A percentile compares a stretch with the other conserved stretches of the same genome.
Conservation (phyloP, 2,113 vertebrate species). For the Oriolus oriolus region DNA sequence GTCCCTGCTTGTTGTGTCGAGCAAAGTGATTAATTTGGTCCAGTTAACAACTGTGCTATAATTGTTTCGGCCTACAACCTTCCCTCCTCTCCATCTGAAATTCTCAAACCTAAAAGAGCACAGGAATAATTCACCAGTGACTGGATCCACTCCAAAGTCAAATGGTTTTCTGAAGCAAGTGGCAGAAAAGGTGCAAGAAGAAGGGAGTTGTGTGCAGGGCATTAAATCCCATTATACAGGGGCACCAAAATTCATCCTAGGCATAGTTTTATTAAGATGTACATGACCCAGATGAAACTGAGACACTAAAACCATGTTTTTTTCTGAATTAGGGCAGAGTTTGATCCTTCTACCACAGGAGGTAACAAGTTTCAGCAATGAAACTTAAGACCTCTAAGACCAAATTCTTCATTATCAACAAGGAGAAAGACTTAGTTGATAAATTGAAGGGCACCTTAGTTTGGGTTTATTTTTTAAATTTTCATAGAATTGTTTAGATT, state of each 20-base stretch:
- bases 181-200: neutral
- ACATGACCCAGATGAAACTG: neutral
- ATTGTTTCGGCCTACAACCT: neutral
- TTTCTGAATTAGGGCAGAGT: neutral
- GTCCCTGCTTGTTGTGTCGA: accelerated
- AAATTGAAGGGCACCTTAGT: neutral
- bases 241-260: neutral
- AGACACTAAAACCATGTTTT: neutral
- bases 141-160: neutral
- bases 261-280: neutral
- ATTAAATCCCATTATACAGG: neutral
- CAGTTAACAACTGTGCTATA: accelerated
- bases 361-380: neutral
- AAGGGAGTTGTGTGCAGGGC: neutral
- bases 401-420: neutral
- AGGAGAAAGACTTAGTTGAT: neutral
- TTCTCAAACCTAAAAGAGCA: neutral
- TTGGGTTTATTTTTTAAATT: neutral
- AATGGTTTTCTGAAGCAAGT: neutral
- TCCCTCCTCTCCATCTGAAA: neutral
- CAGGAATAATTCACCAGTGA: neutral
- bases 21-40: neutral
- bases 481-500: neutral
- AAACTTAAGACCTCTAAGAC: no score
- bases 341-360: neutral